Evolutionary conservation across 2,797 vertebrate genomes (phyloP), one percentile per base, ranked within the genome.

Genomic region (Synaphobranchus kaupii): DNA sequence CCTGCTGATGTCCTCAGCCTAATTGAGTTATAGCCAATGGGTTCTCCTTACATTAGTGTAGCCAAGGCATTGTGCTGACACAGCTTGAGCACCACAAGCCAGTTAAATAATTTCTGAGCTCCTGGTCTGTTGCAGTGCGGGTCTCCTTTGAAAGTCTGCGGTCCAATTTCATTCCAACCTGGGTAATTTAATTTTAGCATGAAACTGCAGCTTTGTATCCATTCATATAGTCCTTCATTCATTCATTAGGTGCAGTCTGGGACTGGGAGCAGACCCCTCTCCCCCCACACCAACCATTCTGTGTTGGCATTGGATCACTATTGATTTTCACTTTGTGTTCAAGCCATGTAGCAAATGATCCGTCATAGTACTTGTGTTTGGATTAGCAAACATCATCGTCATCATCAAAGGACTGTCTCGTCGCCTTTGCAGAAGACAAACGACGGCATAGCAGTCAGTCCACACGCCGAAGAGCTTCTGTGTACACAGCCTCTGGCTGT

Each of bases 291-390:
- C 44, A 20, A 82, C 31, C 60, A 54, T 25, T 50, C 39, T n/a
- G 60, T 10, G 44, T 54, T 31, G 44, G 34, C 66, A 84, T 80
- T 68, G 31, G 68, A 82, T 52, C 47, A 89, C 56, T 73, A 68
- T 84, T 63, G 28, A 66, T 58, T 58, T 83, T 84, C 63, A 78
- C 80, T 73, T 83, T 87, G 76, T n/a, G 44, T 68, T n/a, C 4
- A 34, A 31, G 60, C 28, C 1, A 12, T 13, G 84, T 31, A 76
- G n/a, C 31, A 47, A 44, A 47, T 83, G 52, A 87, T 86, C 84
- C 68, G 87, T 85, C 86, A 85, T 58, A 31, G 76, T 39, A 50
- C 66, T 78, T 54, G 83, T 68, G 83, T 52, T 86, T 47, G 86
- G 58, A 68, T 83, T 73, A 66, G 82, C 73, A 52, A 86, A 48